Conservation (phyloP, 2,888 invertebrate genomes). For the Entomobrya proxima region DNA sequence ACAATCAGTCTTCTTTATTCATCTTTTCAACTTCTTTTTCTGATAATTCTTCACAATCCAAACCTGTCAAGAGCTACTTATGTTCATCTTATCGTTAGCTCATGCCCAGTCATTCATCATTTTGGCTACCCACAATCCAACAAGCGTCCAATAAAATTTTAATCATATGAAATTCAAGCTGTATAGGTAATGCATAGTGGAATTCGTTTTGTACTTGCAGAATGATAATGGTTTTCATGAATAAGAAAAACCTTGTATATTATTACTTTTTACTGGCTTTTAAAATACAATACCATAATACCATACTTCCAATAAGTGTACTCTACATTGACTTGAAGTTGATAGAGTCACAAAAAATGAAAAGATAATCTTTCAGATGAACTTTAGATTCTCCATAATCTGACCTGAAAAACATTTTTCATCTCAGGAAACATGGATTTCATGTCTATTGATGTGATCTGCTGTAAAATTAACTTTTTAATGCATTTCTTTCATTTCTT, state of each 20-base stretch:
- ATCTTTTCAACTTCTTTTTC: constrained; percentile 61
- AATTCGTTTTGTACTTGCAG: background rate
- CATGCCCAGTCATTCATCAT: constrained; percentile 64
- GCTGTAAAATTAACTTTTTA: constrained; percentile 9
- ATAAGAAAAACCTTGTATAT: background rate
- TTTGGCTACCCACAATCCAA: constrained; percentile 48
- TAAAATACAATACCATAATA: background rate
- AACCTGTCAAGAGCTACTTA: constrained; percentile 68
- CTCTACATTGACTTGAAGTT: constrained; percentile 16
- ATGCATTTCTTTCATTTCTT: background rate
- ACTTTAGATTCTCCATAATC: constrained; percentile 34
- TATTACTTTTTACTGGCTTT: background rate
- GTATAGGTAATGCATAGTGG: background rate
- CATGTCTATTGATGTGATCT: background rate
- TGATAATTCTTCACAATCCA: constrained; percentile 66
- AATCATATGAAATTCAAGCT: background rate
- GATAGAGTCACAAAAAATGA: constrained; percentile 1
- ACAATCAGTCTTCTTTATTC: constrained; percentile 48
- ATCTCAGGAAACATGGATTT: background rate
- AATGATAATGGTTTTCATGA: constrained; percentile 19
- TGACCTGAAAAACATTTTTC: constrained; percentile 27
- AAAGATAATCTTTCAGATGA: constrained; percentile 55
- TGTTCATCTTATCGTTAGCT: constrained; percentile 56
- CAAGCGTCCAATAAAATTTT: background rate
- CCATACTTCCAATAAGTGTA: constrained; percentile 36